Evolutionary conservation across 2,113 vertebrate genomes (phyloP).

Genomic region (Thymallus thymallus): DNA sequence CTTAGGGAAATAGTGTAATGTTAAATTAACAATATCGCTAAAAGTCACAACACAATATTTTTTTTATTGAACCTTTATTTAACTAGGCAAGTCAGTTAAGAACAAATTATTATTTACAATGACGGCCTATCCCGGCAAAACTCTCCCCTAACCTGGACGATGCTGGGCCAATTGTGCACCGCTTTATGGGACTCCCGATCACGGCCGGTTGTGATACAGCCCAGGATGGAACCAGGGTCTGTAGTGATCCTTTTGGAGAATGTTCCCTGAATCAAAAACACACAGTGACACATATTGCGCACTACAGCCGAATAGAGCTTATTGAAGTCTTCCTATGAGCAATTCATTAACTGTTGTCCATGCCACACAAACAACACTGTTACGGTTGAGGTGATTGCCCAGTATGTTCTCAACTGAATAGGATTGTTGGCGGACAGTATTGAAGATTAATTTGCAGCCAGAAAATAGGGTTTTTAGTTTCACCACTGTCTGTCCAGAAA

Average conservation of each 20-base stretch:
- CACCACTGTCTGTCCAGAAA: constrained; percentile 1
- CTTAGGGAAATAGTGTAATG: too few species aligned
- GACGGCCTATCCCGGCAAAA: too few species aligned
- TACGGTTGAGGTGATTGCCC: background rate
- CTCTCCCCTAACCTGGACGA: too few species aligned
- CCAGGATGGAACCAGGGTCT: too few species aligned
- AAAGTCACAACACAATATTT: too few species aligned
- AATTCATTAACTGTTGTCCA: background rate
- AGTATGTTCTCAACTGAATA: background rate
- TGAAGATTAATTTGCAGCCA: background rate
- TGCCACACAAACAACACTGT: background rate
- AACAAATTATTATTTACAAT: too few species aligned
- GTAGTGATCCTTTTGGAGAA: background rate
- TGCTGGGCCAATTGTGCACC: too few species aligned
- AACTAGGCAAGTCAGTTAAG: too few species aligned
- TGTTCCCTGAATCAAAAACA: background rate
- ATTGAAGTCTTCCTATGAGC: background rate
- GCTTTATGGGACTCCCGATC: too few species aligned
- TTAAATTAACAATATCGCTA: too few species aligned
- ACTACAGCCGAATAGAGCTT: background rate
- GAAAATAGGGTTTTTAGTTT: background rate
- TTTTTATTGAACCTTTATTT: too few species aligned
- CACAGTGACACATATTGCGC: background rate
- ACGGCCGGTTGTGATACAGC: too few species aligned
- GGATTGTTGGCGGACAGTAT: background rate